Evolutionary conservation across 2,797 vertebrate genomes (phyloP).

Genomic region (Choloepus didactylus): DNA sequence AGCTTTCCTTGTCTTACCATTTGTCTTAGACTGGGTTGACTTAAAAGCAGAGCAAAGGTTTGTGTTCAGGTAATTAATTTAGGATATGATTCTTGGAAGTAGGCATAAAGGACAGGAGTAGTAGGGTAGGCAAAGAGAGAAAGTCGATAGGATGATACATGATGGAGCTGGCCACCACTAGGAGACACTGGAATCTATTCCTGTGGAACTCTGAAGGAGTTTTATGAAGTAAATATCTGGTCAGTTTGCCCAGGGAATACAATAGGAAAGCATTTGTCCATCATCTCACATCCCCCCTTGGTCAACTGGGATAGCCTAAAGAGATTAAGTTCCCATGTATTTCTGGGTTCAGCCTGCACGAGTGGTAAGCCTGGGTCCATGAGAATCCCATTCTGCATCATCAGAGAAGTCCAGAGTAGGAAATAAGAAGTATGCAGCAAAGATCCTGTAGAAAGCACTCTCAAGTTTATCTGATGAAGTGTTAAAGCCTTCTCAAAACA

Average conservation of each 20-base stretch:
- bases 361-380: background rate
- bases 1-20: background rate
- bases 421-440: background rate
- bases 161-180: background rate
- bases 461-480: background rate
- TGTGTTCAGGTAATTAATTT: background rate
- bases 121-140: background rate
- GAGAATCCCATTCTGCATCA: background rate
- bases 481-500: background rate
- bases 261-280: background rate
- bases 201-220: background rate
- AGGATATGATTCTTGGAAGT: background rate
- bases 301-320: background rate
- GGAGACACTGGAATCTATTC: background rate
- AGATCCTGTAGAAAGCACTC: background rate
- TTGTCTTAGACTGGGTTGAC: background rate
- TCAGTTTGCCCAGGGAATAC: background rate
- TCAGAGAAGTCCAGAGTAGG: background rate
- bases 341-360: background rate
- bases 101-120: conserved; percentile 16
- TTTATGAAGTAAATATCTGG: background rate
- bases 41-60: conserved; percentile 12
- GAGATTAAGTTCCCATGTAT: background rate
- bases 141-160: background rate
- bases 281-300: background rate